These are phyloP conservation scores for Lonchura striata DNA, from an alignment of 2,113 vertebrate species.

Conservation along the genomic window DNA sequence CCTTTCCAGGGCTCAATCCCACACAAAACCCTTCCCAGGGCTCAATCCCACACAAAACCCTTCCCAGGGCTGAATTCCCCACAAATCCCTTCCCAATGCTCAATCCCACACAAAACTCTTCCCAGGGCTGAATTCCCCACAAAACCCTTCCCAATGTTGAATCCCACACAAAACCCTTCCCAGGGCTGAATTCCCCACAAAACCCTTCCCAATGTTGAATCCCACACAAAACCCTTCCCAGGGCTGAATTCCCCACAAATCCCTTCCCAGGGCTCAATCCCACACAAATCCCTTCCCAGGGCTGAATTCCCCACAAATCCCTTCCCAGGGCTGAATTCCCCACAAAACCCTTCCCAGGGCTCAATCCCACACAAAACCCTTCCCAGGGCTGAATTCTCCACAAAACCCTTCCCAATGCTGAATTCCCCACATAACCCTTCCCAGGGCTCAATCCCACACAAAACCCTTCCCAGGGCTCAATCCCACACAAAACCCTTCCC, in stretches of 20 bases:
- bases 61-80: neutral
- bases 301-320: slow-evolving; percentile 25
- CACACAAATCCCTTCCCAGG: slow-evolving; percentile 44
- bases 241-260: slow-evolving; percentile 58
- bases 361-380: slow-evolving; percentile 55
- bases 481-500: neutral
- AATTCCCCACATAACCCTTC: no score
- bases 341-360: no score
- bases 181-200: slow-evolving; percentile 51
- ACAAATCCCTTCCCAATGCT: slow-evolving; percentile 39
- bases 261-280: neutral
- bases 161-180: slow-evolving; percentile 56
- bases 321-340: neutral
- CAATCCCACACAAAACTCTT: slow-evolving; percentile 53
- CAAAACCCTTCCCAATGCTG: neutral
- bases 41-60: slow-evolving; percentile 55
- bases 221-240: slow-evolving; percentile 48
- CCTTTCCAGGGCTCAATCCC: neutral
- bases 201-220: slow-evolving; percentile 17
- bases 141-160: slow-evolving; percentile 36
- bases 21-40: no score
- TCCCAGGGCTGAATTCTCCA: neutral
- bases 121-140: slow-evolving; percentile 29
- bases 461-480: slow-evolving; percentile 1
- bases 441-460: slow-evolving; percentile 31